Conservation (phyloP, 2,113 vertebrate genomes). For the Corythaixoides concolor region DNA sequence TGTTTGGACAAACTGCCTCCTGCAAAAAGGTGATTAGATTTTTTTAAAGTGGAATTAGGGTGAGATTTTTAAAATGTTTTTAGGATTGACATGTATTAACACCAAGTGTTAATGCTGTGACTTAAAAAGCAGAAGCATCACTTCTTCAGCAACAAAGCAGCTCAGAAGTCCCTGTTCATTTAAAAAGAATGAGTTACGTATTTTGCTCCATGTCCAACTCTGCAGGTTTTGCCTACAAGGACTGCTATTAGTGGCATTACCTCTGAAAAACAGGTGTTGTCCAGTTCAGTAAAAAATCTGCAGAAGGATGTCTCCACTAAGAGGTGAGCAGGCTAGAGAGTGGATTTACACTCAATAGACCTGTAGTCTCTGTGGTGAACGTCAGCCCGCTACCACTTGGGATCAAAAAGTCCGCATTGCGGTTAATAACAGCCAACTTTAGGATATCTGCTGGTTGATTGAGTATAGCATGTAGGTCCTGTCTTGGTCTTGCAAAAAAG, state of each 20-base stretch:
- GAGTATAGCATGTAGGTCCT: not conserved
- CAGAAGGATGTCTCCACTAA: not conserved
- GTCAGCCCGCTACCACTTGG: not conserved
- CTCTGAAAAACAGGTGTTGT: not conserved
- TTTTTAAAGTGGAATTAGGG: not conserved
- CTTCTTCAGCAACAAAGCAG: not conserved
- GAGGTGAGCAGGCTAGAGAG: not conserved
- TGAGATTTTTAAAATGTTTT: not conserved
- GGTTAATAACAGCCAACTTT: not conserved
- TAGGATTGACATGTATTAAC: not conserved
- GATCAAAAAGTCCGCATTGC: not conserved
- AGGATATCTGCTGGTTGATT: not conserved
- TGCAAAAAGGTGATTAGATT: fast-evolving
- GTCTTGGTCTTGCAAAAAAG: not conserved
- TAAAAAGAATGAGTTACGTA: not conserved
- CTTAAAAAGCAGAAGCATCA: not conserved
- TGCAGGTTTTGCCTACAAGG: not conserved
- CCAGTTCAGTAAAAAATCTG: not conserved
- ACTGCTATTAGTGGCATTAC: not conserved
- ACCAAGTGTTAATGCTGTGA: not conserved
- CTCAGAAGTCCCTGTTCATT: not conserved
- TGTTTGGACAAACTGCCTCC: not conserved
- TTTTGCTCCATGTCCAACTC: not conserved
- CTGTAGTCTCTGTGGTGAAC: not conserved
- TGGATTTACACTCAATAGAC: not conserved